Evolutionary conservation across 2,888 invertebrate genomes (phyloP).

Genomic region (Tupiocoris notatus): DNA sequence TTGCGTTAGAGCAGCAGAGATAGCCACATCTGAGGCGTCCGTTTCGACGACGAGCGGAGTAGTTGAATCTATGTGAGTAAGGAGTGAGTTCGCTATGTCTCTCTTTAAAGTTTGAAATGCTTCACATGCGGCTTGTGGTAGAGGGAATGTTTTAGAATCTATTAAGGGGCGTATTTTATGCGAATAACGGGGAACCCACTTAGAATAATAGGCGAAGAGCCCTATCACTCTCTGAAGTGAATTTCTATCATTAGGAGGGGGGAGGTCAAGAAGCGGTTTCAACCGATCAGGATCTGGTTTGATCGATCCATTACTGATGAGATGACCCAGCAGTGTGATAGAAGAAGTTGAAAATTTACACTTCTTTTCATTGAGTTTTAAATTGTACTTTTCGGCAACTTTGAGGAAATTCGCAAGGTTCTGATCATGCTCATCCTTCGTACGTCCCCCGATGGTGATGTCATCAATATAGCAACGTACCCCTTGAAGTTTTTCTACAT

Average conservation of each 20-base stretch:
- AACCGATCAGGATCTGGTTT: constrained; percentile 24
- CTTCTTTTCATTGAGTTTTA: constrained; percentile 26
- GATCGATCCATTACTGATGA: constrained; percentile 9
- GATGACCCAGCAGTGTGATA: constrained; percentile 23
- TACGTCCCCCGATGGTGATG: constrained; percentile 21
- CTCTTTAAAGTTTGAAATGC: constrained; percentile 17
- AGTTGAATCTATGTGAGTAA: constrained; percentile 1
- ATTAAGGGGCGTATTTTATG: too few relatives aligned
- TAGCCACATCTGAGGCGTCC: constrained; percentile 15
- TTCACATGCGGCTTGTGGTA: not conserved
- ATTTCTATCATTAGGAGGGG: not conserved
- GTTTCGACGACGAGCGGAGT: constrained; percentile 14
- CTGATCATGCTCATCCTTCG: not conserved
- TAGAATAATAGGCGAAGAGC: too few relatives aligned
- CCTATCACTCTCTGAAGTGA: not conserved
- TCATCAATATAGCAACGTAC: constrained; percentile 31
- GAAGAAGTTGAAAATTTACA: constrained; percentile 19
- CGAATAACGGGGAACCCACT: too few relatives aligned
- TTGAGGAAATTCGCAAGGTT: constrained; percentile 14
- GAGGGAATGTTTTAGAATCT: constrained; percentile 2
- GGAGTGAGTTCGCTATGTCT: constrained; percentile 2
- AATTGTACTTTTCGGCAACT: constrained; percentile 15
- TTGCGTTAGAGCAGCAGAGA: constrained; percentile 20
- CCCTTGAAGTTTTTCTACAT: constrained; percentile 21
- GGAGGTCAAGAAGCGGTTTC: constrained; percentile 3